Evolutionary conservation across 1,140 invertebrate genomes (phyloP).

Genomic region (Neuroterus valhalla): DNA sequence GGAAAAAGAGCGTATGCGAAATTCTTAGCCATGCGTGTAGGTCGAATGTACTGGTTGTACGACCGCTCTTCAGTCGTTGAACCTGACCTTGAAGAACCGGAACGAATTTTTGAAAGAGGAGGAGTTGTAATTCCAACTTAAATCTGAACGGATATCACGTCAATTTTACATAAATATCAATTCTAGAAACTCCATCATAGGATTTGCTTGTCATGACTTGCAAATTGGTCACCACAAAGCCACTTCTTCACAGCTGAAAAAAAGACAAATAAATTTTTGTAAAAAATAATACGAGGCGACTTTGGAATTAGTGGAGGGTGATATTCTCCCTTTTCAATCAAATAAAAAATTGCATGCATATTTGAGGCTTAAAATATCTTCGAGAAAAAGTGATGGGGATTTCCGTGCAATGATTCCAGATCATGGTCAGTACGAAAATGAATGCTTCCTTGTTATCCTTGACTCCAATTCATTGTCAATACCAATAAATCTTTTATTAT

Average conservation of each 20-base stretch:
- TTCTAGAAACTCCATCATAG: not conserved
- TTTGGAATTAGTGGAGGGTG: too few species aligned
- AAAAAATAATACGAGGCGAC: too few species aligned
- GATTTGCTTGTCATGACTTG: not conserved
- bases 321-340: too few species aligned
- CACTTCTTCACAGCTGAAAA: too few species aligned
- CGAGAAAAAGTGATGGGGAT: constrained; percentile 1
- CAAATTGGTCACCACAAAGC: too few species aligned
- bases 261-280: too few species aligned
- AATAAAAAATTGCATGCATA: too few species aligned
- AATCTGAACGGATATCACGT: not conserved
- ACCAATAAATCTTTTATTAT: not conserved
- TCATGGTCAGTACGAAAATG: constrained; percentile 5
- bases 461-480: not conserved
- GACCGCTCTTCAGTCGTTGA: constrained; percentile 6
- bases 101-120: constrained; percentile 15
- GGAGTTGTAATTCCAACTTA: constrained; percentile 2
- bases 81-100: constrained; percentile 26
- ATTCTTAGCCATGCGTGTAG: too few species aligned
- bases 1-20: too few species aligned
- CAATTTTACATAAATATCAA: not conserved
- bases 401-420: not conserved
- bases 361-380: not conserved
- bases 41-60: too few species aligned
- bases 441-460: not conserved